phyloP scores from a whole-genome alignment of 1,140 invertebrate genomes.

The Drosophila navojoa region DNA sequence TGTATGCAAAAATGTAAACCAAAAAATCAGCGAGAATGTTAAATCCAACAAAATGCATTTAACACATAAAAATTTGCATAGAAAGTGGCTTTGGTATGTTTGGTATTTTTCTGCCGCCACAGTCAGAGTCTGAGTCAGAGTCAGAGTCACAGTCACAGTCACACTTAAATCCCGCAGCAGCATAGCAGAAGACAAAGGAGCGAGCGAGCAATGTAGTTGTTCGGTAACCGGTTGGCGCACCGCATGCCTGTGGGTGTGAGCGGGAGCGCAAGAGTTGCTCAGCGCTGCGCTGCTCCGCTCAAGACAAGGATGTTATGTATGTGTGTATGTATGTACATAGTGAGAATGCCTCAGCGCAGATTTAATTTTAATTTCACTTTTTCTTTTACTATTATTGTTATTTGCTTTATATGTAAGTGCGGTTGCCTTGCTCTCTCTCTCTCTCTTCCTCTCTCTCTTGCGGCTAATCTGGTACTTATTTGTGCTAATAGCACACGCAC shows the following conservation, averaged over 20 bases:
- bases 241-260: not conserved
- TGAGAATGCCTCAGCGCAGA: conserved; percentile 19
- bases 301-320: conserved; percentile 17
- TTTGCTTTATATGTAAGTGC: conserved; percentile 33
- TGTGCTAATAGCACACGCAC: conserved; percentile 37
- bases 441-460: not conserved
- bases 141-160: conserved; percentile 7
- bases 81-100: conserved; percentile 78
- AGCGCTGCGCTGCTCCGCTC: conserved; percentile 11
- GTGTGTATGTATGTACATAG: not conserved
- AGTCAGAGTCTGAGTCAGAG: not conserved
- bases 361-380: conserved; percentile 58
- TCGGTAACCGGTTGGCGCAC: too few relatives aligned
- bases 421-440: not conserved
- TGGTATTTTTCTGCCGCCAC: conserved; percentile 45
- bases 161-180: conserved; percentile 16
- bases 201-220: conserved; percentile 1
- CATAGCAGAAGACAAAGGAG: conserved; percentile 5
- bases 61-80: conserved; percentile 83
- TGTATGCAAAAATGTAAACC: conserved; percentile 83
- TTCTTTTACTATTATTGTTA: conserved; percentile 47
- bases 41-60: conserved; percentile 83
- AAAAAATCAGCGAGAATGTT: conserved; percentile 83
- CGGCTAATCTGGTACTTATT: conserved; percentile 36
- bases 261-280: conserved; percentile 1